Percentiles rank a stretch among this genome's conserved stretches.
These are phyloP conservation scores for Pyrochroa serraticornis DNA, from an alignment of 2,888 invertebrate genomes.

Conservation along the genomic window DNA sequence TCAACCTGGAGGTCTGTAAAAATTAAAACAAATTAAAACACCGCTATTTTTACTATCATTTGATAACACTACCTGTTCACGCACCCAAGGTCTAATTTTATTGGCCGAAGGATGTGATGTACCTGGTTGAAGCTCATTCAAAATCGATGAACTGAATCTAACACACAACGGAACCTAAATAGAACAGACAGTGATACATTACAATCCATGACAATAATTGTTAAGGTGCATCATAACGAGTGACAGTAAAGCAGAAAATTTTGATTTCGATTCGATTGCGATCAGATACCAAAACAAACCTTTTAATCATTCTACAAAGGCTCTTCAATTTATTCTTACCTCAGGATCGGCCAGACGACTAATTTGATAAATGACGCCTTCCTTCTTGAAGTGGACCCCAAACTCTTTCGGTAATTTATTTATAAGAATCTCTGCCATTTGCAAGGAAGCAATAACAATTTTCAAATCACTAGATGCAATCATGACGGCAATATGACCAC, in stretches of 20 bases:
- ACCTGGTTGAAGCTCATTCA: slow-evolving; percentile 58
- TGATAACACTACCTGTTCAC: slow-evolving; percentile 72
- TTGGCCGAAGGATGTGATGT: slow-evolving; percentile 55
- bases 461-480: slow-evolving; percentile 95
- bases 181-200: too few species aligned
- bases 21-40: slow-evolving; percentile 1
- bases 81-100: slow-evolving; percentile 81
- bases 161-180: slow-evolving; percentile 60
- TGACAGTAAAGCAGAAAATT: too few species aligned
- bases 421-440: slow-evolving; percentile 97
- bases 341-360: slow-evolving; percentile 74
- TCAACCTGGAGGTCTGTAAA: slow-evolving; percentile 53
- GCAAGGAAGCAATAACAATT: slow-evolving; percentile 95
- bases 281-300: too few species aligned
- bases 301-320: background rate
- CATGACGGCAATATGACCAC: slow-evolving; percentile 98
- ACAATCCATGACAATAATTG: too few species aligned
- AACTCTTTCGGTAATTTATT: slow-evolving; percentile 95
- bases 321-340: slow-evolving; percentile 41
- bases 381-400: slow-evolving; percentile 92
- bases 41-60: too few species aligned
- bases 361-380: slow-evolving; percentile 95
- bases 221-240: too few species aligned
- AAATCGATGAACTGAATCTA: slow-evolving; percentile 60
- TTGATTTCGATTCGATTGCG: too few species aligned